A percentile compares a stretch with the other conserved stretches of the same genome.
Evolutionary conservation across 2,888 invertebrate species (phyloP).

Genomic region (Oxytorus armatus): DNA sequence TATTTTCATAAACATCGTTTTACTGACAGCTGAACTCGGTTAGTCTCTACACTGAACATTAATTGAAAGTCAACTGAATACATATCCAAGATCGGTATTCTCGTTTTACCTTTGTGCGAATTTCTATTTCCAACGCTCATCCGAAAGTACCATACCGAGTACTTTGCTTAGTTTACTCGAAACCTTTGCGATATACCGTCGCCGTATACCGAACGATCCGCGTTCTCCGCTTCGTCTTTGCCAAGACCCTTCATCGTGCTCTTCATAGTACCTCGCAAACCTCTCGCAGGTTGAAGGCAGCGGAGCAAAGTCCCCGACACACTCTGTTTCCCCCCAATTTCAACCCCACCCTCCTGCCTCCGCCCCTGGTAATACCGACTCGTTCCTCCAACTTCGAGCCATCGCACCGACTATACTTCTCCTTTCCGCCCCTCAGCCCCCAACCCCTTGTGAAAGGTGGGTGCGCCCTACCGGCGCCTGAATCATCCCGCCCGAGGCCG

Average conservation of each 20-base stretch:
- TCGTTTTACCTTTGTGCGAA: slow-evolving; percentile 5
- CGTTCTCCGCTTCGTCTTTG: slow-evolving; percentile 63
- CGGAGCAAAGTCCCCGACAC: slow-evolving; percentile 77
- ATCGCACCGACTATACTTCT: slow-evolving; percentile 67
- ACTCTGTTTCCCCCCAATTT: slow-evolving; percentile 79
- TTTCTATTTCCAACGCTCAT: slow-evolving; percentile 41
- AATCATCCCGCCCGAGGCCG: slow-evolving; percentile 84
- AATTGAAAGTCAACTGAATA: background rate
- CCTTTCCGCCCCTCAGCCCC: slow-evolving; percentile 62
- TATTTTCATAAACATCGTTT: background rate
- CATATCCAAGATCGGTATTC: background rate
- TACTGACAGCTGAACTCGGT: background rate
- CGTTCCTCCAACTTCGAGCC: slow-evolving; percentile 65
- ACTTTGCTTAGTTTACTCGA: slow-evolving; percentile 56
- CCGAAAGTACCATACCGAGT: slow-evolving; percentile 57
- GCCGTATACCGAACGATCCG: slow-evolving; percentile 28
- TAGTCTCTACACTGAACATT: background rate
- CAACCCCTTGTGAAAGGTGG: slow-evolving; percentile 81
- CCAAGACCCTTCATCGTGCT: slow-evolving; percentile 64
- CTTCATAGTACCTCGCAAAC: slow-evolving; percentile 58
- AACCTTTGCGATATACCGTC: slow-evolving; percentile 47
- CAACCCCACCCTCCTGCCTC: slow-evolving; percentile 52
- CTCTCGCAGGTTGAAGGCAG: slow-evolving; percentile 64
- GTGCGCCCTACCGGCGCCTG: slow-evolving; percentile 85
- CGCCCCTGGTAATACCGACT: slow-evolving; percentile 54